phyloP scores from a whole-genome alignment of 2,888 invertebrate species.

The Glyphotaelius pellucidus region DNA sequence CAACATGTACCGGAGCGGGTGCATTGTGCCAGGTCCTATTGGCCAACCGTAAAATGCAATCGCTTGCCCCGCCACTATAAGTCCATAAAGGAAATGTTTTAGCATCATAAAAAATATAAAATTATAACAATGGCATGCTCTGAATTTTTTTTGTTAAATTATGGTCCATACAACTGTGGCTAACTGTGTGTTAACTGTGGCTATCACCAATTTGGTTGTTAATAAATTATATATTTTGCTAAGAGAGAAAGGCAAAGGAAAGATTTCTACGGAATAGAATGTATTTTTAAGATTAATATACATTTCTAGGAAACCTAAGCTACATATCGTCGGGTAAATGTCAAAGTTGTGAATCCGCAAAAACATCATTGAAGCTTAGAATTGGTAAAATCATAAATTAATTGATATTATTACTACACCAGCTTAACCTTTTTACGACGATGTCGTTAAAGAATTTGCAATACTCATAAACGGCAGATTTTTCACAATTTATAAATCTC shows the following conservation, averaged over 20 bases:
- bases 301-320: background rate
- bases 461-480: too few relatives aligned
- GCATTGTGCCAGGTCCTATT: background rate
- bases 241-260: background rate
- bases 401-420: too few relatives aligned
- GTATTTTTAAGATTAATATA: background rate
- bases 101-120: background rate
- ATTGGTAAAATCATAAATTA: too few relatives aligned
- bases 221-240: background rate
- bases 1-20: background rate
- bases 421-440: too few relatives aligned
- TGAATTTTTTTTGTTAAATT: background rate
- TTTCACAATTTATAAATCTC: too few relatives aligned
- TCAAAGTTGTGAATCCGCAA: too few relatives aligned
- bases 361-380: too few relatives aligned
- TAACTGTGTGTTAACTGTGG: background rate
- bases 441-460: too few relatives aligned
- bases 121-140: background rate
- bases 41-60: background rate
- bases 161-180: background rate
- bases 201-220: background rate
- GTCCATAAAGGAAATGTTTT: background rate
- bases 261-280: background rate
- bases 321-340: background rate
- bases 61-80: background rate